phyloP scores from a whole-genome alignment of 2,113 vertebrate species.

The Pseudorectes ferrugineus region DNA sequence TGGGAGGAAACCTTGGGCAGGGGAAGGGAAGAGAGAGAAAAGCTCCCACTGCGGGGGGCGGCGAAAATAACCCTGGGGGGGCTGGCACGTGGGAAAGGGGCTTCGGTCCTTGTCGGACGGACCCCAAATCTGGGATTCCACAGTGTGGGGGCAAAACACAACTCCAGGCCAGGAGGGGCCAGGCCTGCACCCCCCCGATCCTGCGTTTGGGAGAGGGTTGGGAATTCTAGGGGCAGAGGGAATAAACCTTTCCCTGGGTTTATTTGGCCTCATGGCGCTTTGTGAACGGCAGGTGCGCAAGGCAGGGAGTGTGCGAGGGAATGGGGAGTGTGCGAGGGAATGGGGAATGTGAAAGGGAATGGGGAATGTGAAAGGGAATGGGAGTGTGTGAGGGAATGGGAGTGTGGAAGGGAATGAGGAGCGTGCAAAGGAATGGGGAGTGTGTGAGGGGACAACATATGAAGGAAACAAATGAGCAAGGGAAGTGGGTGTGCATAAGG shows the following conservation, averaged over 20 bases:
- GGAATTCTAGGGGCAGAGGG: accelerated
- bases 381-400: neutral
- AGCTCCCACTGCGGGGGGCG: neutral
- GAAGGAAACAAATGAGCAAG: neutral
- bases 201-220: accelerated
- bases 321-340: neutral
- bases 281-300: accelerated
- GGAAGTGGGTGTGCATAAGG: neutral
- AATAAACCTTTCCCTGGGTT: neutral
- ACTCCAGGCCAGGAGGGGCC: accelerated
- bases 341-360: neutral
- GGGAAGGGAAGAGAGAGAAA: constrained; percentile 57
- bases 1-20: constrained; percentile 46
- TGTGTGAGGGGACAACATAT: neutral
- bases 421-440: too few species aligned
- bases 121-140: neutral
- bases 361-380: neutral
- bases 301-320: neutral
- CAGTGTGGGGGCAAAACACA: accelerated
- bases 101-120: accelerated
- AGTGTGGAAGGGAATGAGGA: neutral
- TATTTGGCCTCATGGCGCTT: accelerated
- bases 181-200: accelerated
- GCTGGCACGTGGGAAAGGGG: neutral
- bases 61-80: neutral